phyloP scores from a whole-genome alignment of 1,140 invertebrate species.

The Lasioglossum albipes region DNA sequence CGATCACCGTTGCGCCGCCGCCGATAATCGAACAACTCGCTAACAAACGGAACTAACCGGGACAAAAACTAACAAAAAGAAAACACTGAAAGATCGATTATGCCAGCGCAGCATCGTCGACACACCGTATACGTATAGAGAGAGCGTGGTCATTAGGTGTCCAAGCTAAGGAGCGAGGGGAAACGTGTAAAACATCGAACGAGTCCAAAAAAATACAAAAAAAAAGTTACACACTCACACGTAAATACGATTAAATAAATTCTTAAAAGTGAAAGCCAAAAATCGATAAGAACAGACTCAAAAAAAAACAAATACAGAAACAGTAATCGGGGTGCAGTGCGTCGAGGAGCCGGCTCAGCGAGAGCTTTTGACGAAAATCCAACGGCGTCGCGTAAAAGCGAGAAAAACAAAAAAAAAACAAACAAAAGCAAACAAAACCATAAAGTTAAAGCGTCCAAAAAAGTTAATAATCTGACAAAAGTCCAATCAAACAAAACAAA shows the following conservation, averaged over 20 bases:
- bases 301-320: neutral
- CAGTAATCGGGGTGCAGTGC: slow-evolving; percentile 60
- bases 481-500: slow-evolving; percentile 39
- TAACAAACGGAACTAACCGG: too few relatives aligned
- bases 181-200: slow-evolving; percentile 21
- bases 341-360: slow-evolving; percentile 59
- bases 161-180: slow-evolving; percentile 65
- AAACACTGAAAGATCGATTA: neutral
- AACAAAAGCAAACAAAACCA: neutral
- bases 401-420: slow-evolving; percentile 30
- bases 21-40: slow-evolving; percentile 10
- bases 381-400: slow-evolving; percentile 7
- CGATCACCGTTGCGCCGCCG: slow-evolving; percentile 27
- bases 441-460: slow-evolving; percentile 22
- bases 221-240: neutral
- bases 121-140: slow-evolving; percentile 13
- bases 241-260: slow-evolving; percentile 26
- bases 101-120: slow-evolving; percentile 25
- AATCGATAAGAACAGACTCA: neutral
- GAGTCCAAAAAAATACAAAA: neutral
- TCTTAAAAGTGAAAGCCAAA: too few relatives aligned
- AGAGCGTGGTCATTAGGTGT: slow-evolving; percentile 51
- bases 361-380: slow-evolving; percentile 31
- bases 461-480: slow-evolving; percentile 33
- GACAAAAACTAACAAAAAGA: neutral